Evolutionary conservation across 2,113 vertebrate species (phyloP), one percentile per base, ranked within the genome.

Genomic region (Cottus gobio): DNA sequence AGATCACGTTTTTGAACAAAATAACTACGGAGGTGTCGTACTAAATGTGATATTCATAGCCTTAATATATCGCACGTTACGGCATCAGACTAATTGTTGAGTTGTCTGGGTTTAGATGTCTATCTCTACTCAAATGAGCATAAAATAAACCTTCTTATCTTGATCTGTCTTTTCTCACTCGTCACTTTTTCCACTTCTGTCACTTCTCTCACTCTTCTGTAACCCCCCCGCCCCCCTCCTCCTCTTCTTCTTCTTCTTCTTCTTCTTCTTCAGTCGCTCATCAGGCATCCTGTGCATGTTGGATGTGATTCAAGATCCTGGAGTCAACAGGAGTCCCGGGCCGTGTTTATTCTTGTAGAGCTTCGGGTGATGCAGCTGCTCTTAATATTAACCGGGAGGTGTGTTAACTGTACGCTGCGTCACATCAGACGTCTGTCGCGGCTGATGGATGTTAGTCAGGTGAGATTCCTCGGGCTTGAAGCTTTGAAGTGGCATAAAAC

Each of bases 341-440:
- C 42, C 66, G 20, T 87, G 90, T 91, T 90, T 87, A 74, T 87
- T 85, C 89, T 86, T 90, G 90, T 81, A 16, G 69, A 61, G 79
- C 91, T 85, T 87, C 65, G 12, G 88, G 90, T 80, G 28, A 80
- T 87, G 60, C 90, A 91, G 87, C 90, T 93, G 85, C 83, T 86
- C 71, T 77, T 66, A 1, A 90, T 87, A 84, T 85, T 42, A 88
- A 87, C 71, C 13, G 61, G 58, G 62, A 77, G 61, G 61, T 50
- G 9, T 77, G 56, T 83, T 75, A 57, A 50, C 37, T 44, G n/a
- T 73, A n/a, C 22, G 52, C 52, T 72, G 24, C 13, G 56, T 64
- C 22, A 44, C 62, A 66, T 82, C 44, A 80, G 22, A 81, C 57
- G 79, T 63, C 5, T 24, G 12, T 74, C 64, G 28, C 22, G 5